Percentiles rank a stretch among this genome's conserved stretches.
Evolutionary conservation across 2,113 vertebrate species (phyloP).

Genomic region (Arenaria interpres): DNA sequence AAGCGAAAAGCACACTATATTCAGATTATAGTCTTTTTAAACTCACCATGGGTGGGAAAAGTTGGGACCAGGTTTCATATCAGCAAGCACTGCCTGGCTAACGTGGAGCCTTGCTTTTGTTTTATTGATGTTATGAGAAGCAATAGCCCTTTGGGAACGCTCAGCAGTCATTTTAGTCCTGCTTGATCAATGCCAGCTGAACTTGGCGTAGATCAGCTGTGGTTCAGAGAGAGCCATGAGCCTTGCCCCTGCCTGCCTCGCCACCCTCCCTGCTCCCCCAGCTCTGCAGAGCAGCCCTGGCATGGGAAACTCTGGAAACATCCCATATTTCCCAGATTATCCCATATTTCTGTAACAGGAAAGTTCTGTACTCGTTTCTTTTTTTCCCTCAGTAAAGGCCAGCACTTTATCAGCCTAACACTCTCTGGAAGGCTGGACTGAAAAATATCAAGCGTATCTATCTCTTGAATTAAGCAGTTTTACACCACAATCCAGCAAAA

Average conservation of each 20-base stretch:
- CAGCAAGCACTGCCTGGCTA: not conserved
- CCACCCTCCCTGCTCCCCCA: not conserved
- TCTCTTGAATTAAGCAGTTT: not conserved
- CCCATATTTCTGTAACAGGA: not conserved
- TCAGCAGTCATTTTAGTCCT: constrained; percentile 14
- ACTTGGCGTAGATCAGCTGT: not conserved
- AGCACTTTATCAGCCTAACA: not conserved
- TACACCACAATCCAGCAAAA: not conserved
- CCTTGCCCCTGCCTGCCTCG: not conserved
- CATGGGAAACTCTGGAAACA: rapidly evolving
- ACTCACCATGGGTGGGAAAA: not conserved
- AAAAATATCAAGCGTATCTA: not conserved
- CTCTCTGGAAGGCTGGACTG: not conserved
- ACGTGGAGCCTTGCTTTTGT: not conserved
- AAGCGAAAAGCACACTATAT: not conserved
- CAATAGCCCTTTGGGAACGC: constrained; percentile 2
- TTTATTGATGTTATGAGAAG: not conserved
- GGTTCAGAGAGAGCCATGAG: not conserved
- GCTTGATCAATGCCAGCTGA: not conserved
- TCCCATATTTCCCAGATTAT: rapidly evolving
- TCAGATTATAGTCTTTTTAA: not conserved
- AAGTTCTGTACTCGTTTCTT: not conserved
- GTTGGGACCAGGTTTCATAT: not conserved
- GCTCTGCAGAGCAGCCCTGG: not conserved
- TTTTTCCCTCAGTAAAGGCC: not conserved